A percentile compares a stretch with the other conserved stretches of the same genome.
Evolutionary conservation across 2,113 vertebrate genomes (phyloP).

Genomic region (Gobius niger): DNA sequence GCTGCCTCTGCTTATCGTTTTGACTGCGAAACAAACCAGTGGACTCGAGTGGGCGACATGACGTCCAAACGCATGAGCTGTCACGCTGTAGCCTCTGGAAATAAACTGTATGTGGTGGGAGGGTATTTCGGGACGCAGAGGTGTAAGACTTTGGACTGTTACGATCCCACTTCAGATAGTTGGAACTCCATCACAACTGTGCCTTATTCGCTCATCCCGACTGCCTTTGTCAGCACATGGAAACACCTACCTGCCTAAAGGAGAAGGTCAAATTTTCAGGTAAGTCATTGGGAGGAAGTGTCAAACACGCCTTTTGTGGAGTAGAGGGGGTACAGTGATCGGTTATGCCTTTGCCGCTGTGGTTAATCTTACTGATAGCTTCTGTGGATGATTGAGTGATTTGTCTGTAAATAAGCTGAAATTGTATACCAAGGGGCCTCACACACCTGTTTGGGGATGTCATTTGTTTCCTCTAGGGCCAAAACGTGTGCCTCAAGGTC

Average conservation of each 20-base stretch:
- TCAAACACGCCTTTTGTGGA: background rate
- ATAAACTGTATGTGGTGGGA: conserved; percentile 94
- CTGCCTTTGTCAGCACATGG: conserved; percentile 96
- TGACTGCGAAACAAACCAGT: conserved; percentile 89
- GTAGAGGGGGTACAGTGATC: no score
- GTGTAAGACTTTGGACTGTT: conserved; percentile 95
- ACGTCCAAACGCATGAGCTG: conserved; percentile 96
- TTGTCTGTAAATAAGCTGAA: no score
- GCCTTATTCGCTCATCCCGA: conserved; percentile 95
- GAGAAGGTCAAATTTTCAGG: background rate
- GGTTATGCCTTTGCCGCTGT: no score
- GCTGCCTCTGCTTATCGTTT: conserved; percentile 92
- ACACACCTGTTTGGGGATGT: background rate
- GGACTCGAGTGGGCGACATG: conserved; percentile 94
- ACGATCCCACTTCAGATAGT: conserved; percentile 87
- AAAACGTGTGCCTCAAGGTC: background rate
- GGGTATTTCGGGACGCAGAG: conserved; percentile 95
- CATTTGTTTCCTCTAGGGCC: background rate
- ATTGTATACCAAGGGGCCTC: background rate
- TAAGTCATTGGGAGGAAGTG: background rate
- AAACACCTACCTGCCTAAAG: conserved; percentile 88
- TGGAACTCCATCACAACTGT: conserved; percentile 96
- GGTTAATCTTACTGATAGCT: no score
- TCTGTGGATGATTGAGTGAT: no score
- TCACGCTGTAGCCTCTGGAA: conserved; percentile 90